Percentiles rank a stretch among this genome's conserved stretches.
Conservation (phyloP, 2,113 vertebrate genomes). For the Phylloscopus trochiloides region DNA sequence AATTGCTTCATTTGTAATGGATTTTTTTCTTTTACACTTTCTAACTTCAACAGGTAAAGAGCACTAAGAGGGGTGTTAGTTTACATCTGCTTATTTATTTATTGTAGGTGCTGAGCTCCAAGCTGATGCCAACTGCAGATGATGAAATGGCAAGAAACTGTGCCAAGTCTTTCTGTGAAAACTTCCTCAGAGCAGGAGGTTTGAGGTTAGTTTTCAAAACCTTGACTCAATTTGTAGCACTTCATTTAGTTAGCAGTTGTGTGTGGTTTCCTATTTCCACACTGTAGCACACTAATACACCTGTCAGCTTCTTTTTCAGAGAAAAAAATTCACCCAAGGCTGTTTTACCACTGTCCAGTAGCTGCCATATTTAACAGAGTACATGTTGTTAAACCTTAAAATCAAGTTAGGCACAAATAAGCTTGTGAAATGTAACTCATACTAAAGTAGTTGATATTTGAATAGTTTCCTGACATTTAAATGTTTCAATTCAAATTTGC, state of each 20-base stretch:
- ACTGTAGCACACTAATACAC: background rate
- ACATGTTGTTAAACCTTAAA: background rate
- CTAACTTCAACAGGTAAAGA: background rate
- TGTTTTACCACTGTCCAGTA: background rate
- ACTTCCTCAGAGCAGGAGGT: constrained; percentile 96
- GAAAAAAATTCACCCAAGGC: background rate
- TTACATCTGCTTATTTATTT: background rate
- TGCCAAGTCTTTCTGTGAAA: constrained; percentile 98
- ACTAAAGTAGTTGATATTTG: background rate
- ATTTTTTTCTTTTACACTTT: background rate
- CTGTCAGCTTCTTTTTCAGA: background rate
- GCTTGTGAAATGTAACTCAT: background rate
- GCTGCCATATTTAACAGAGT: background rate
- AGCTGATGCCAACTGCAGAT: constrained; percentile 97
- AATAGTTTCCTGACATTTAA: background rate
- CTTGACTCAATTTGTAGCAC: background rate
- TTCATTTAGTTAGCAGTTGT: background rate
- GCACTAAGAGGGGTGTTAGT: background rate
- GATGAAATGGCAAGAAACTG: constrained; percentile 99
- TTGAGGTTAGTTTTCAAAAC: constrained; percentile 82
- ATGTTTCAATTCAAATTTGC: background rate
- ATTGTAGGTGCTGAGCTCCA: constrained; percentile 94
- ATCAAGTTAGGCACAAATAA: background rate
- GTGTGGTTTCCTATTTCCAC: background rate
- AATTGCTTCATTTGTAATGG: background rate